Conservation (phyloP, 2,797 vertebrate genomes). For the Hapalemur alaotrensis region DNA sequence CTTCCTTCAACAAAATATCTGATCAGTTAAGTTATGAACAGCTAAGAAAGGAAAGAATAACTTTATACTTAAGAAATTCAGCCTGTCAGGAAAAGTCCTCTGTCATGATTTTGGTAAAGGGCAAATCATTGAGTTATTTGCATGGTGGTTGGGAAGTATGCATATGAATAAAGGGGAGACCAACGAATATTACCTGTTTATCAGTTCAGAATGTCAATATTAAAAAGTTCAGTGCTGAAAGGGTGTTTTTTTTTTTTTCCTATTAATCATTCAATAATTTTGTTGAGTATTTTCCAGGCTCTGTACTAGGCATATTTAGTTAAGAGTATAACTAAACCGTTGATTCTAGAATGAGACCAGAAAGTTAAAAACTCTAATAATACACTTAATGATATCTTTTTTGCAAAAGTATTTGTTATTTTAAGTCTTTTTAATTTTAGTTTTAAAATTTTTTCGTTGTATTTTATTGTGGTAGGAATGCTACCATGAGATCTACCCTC, state of each 20-base stretch:
- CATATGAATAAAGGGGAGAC: background rate
- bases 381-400: conserved; percentile 14
- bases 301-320: background rate
- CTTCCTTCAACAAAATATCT: background rate
- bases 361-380: background rate
- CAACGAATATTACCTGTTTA: background rate
- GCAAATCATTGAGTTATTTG: background rate
- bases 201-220: background rate
- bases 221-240: background rate
- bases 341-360: conserved; percentile 24
- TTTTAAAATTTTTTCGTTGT: background rate
- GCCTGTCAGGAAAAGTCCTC: background rate
- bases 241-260: background rate
- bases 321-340: background rate
- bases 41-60: conserved; percentile 29
- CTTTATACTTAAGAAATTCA: conserved; percentile 12
- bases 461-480: background rate
- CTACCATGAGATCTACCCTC: background rate
- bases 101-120: background rate
- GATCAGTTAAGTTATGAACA: conserved; percentile 9
- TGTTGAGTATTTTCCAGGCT: background rate
- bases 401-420: conserved; percentile 10
- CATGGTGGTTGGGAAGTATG: background rate
- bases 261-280: conserved; percentile 13
- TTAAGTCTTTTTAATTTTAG: background rate